phyloP scores from a whole-genome alignment of 1,140 invertebrate genomes.

The Drosophila pseudoobscura region DNA sequence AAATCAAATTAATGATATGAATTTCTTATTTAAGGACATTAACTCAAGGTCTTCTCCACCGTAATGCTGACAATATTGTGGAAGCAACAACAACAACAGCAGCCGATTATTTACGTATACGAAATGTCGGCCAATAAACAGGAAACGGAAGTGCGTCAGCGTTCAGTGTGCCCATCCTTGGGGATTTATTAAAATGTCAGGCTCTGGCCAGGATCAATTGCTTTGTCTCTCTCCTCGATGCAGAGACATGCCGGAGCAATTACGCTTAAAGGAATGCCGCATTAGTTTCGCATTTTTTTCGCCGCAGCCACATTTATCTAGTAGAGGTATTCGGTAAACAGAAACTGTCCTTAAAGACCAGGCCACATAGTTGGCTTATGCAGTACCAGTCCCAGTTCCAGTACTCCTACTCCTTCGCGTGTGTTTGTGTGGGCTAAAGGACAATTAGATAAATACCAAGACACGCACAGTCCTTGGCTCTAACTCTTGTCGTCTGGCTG shows the following conservation, averaged over 20 bases:
- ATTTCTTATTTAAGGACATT: conserved; percentile 70
- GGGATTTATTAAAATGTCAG: conserved; percentile 74
- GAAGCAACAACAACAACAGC: conserved; percentile 4
- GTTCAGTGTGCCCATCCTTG: conserved; percentile 31
- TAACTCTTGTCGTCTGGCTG: conserved; percentile 29
- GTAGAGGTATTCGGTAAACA: conserved; percentile 45
- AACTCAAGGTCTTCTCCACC: conserved; percentile 27
- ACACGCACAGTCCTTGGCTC: conserved; percentile 51
- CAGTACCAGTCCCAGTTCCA: conserved; percentile 3
- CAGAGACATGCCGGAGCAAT: conserved; percentile 37
- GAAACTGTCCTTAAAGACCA: conserved; percentile 61
- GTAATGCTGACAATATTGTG: conserved; percentile 8
- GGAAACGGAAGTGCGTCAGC: conserved; percentile 71
- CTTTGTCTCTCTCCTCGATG: conserved; percentile 12
- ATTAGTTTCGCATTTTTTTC: conserved; percentile 74
- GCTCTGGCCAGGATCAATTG: conserved; percentile 54
- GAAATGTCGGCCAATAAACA: conserved; percentile 50
- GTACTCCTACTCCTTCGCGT: conserved; percentile 7
- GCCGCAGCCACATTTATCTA: conserved; percentile 62
- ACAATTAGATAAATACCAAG: conserved; percentile 80
- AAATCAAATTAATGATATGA: conserved; percentile 79
- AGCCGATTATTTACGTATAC: conserved; percentile 33
- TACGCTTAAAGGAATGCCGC: conserved; percentile 63
- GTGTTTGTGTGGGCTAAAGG: conserved; percentile 35
- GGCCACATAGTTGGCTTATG: conserved; percentile 25